These are phyloP conservation scores for Malurus cyaneus DNA, from an alignment of 2,113 vertebrate genomes.

Conservation along the genomic window DNA sequence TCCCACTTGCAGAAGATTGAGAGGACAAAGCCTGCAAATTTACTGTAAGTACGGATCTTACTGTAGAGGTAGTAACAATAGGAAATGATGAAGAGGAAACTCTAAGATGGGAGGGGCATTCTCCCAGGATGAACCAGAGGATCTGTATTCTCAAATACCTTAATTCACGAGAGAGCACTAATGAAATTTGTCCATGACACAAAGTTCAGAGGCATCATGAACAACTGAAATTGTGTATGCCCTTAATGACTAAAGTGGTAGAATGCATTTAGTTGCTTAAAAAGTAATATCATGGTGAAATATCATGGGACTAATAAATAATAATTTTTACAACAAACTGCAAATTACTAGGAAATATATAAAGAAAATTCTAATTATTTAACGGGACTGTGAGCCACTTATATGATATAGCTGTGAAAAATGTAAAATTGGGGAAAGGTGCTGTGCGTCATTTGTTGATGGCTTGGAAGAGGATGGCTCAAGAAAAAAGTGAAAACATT, in stretches of 20 bases:
- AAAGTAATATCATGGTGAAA: neutral
- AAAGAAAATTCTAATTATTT: neutral
- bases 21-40: neutral
- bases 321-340: neutral
- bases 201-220: neutral
- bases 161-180: neutral
- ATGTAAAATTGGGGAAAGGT: neutral
- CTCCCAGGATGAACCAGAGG: neutral
- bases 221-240: neutral
- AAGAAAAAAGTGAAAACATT: neutral
- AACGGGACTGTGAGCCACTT: neutral
- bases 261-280: neutral
- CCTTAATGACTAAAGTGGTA: neutral
- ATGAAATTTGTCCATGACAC: neutral
- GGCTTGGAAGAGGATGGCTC: neutral
- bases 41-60: neutral
- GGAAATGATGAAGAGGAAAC: neutral
- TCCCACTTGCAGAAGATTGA: neutral
- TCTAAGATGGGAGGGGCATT: neutral
- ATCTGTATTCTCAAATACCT: neutral
- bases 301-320: neutral
- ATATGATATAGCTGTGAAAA: neutral
- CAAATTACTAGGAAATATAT: neutral
- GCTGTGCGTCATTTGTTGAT: neutral
- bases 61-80: neutral